Conservation (phyloP, 2,888 invertebrate genomes). For the Anthoptus insignis region DNA sequence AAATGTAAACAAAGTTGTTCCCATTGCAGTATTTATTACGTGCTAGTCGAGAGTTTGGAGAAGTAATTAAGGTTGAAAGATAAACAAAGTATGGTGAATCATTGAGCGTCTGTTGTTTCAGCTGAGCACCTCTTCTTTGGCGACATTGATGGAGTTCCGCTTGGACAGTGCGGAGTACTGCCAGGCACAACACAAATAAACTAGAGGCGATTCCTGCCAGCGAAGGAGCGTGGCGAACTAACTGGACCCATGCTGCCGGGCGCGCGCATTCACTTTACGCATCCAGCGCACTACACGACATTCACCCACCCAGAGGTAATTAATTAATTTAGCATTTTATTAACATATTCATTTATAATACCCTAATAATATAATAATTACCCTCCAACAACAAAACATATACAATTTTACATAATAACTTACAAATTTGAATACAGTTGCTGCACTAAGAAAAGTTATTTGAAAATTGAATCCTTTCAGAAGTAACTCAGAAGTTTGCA, state of each 20-base stretch:
- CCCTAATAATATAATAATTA: too few relatives aligned
- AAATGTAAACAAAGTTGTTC: slow-evolving; percentile 2
- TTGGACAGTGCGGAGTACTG: slow-evolving; percentile 99
- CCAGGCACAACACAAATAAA: slow-evolving; percentile 99
- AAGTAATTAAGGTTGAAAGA: neutral
- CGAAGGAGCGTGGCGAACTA: slow-evolving; percentile 64
- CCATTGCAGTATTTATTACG: slow-evolving; percentile 12
- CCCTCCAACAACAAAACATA: too few relatives aligned
- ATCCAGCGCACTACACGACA: slow-evolving; percentile 71
- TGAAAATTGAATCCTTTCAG: too few relatives aligned
- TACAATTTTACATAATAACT: too few relatives aligned
- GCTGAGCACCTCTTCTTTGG: slow-evolving; percentile 96
- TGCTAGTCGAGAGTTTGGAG: neutral
- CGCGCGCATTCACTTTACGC: slow-evolving; percentile 67
- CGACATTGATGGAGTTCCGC: slow-evolving; percentile 99
- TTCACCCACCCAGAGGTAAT: slow-evolving; percentile 73
- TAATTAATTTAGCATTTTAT: too few relatives aligned
- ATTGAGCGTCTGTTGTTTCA: slow-evolving; percentile 78
- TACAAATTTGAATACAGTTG: too few relatives aligned
- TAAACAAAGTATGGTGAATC: slow-evolving; percentile 19
- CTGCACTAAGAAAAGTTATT: too few relatives aligned
- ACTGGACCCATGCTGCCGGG: slow-evolving; percentile 79
- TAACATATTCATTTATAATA: too few relatives aligned
- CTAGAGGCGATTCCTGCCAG: slow-evolving; percentile 68
- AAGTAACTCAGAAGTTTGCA: too few relatives aligned